Conservation (phyloP, 2,113 vertebrate species). For the Gopherus evgoodei region DNA sequence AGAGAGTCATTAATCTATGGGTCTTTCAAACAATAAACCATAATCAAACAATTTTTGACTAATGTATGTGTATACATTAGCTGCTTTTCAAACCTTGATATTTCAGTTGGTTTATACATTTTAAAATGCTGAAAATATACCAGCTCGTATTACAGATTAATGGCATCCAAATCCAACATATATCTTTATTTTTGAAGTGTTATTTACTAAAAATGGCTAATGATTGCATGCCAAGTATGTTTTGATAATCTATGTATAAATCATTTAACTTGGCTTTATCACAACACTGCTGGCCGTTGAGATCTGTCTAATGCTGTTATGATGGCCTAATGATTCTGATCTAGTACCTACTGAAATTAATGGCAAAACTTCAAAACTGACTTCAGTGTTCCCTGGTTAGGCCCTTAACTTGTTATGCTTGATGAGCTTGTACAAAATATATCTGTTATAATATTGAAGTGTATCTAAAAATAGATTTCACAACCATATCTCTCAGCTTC, state of each 20-base stretch:
- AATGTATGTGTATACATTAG: conserved; percentile 63
- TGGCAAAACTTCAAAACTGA: neutral
- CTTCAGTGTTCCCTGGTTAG: neutral
- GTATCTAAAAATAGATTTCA: neutral
- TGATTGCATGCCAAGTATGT: neutral
- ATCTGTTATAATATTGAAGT: neutral
- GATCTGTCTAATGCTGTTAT: neutral
- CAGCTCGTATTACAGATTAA: neutral
- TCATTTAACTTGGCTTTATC: neutral
- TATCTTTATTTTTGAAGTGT: neutral
- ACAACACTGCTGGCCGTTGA: neutral
- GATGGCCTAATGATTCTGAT: neutral
- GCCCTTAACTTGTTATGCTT: neutral
- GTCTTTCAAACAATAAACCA: conserved; percentile 67
- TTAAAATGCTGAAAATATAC: neutral
- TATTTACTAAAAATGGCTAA: neutral
- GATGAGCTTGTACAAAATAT: neutral
- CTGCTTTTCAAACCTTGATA: conserved; percentile 55
- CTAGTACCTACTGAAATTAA: neutral
- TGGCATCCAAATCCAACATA: neutral
- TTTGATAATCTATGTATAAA: neutral
- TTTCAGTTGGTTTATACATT: conserved; percentile 25
- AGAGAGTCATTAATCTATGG: conserved; percentile 58
- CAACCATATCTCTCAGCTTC: conserved; percentile 34
- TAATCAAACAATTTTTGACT: conserved; percentile 56